These are phyloP conservation scores for Suillia variegata DNA, from an alignment of 2,888 invertebrate genomes.

Conservation along the genomic window DNA sequence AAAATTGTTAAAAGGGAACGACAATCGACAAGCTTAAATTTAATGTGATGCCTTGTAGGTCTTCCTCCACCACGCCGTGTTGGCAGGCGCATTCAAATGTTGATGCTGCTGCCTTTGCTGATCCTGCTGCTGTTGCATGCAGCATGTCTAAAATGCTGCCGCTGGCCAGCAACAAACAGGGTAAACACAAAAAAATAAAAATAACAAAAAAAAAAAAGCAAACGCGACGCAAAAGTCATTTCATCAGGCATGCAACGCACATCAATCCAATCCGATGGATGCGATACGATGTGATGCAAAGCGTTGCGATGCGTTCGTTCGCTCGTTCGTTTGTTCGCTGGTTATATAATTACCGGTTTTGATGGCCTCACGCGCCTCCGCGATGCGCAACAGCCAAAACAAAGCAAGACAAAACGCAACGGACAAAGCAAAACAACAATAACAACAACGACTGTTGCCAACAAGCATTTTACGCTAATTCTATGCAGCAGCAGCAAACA, in stretches of 20 bases:
- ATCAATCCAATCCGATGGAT: neutral
- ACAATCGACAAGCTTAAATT: neutral
- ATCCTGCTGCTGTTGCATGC: neutral
- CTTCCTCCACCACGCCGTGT: neutral
- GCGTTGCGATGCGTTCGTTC: too few relatives aligned
- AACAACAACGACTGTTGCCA: neutral
- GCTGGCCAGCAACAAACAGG: too few relatives aligned
- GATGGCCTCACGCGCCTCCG: conserved; percentile 5
- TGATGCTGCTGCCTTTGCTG: neutral
- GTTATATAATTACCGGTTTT: conserved; percentile 12
- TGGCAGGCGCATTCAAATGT: neutral
- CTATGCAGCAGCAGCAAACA: neutral
- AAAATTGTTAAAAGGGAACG: neutral
- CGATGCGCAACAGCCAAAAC: neutral
- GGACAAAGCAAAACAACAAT: neutral
- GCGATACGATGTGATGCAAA: too few relatives aligned
- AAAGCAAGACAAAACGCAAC: neutral
- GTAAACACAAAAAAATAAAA: too few relatives aligned
- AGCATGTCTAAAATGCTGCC: neutral
- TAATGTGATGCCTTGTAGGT: neutral
- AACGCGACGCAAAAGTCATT: neutral
- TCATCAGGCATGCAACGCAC: conserved; percentile 1
- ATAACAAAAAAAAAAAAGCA: neutral
- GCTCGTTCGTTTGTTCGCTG: too few relatives aligned
- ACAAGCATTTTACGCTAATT: neutral